phyloP scores from a whole-genome alignment of 2,113 vertebrate species.

The Cathartes aura region DNA sequence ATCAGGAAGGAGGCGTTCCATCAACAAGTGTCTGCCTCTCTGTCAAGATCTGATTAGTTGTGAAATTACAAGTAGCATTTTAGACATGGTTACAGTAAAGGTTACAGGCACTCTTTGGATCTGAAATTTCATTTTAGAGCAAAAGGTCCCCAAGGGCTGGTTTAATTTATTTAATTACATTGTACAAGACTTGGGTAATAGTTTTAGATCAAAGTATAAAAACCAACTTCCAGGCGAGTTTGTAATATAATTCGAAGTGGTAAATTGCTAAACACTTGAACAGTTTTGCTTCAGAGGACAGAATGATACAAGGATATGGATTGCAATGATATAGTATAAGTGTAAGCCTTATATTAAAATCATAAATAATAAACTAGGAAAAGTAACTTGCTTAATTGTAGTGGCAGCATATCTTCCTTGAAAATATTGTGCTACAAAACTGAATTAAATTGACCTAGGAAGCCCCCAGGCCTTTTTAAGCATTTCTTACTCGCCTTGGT shows the following conservation, averaged over 20 bases:
- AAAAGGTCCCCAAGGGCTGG: conserved; percentile 74
- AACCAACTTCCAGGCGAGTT: conserved; percentile 73
- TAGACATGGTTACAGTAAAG: conserved; percentile 72
- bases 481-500: not conserved
- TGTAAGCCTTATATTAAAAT: conserved; percentile 36
- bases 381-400: conserved; percentile 34
- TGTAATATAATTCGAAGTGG: conserved; percentile 74
- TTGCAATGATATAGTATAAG: conserved; percentile 35
- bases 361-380: conserved; percentile 47
- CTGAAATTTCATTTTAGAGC: conserved; percentile 78
- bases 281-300: conserved; percentile 39
- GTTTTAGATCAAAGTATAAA: conserved; percentile 78
- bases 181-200: conserved; percentile 72
- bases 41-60: conserved; percentile 74
- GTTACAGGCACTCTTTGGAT: conserved; percentile 70
- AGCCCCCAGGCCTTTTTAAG: not conserved
- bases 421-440: not conserved
- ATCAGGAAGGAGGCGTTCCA: not conserved
- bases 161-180: conserved; percentile 83
- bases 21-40: conserved; percentile 64
- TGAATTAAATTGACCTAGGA: not conserved
- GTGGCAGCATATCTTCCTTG: not conserved
- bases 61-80: conserved; percentile 71
- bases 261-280: conserved; percentile 68
- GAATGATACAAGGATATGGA: conserved; percentile 35